Percentiles rank a stretch among this genome's conserved stretches.
These are phyloP conservation scores for Dasyurus viverrinus DNA, from an alignment of 2,113 vertebrate genomes.

Conservation along the genomic window DNA sequence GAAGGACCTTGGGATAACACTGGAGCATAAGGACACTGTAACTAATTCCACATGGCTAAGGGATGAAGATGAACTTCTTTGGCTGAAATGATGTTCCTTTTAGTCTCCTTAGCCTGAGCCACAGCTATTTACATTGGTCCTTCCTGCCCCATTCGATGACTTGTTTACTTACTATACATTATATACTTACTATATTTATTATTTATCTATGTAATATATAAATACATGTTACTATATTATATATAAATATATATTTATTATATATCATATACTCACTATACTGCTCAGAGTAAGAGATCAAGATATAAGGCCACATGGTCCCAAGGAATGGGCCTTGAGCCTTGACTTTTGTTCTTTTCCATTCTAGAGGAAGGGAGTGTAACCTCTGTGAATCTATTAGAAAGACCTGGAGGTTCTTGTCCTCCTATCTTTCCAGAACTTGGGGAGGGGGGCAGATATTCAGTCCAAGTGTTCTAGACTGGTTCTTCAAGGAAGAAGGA, in stretches of 20 bases:
- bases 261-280: too few species aligned
- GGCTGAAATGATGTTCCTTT: background rate
- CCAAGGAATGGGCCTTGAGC: background rate
- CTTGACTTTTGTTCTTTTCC: background rate
- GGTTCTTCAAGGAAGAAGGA: background rate
- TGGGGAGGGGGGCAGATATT: background rate
- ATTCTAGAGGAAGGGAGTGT: background rate
- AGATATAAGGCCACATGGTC: background rate
- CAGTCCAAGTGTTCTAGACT: background rate
- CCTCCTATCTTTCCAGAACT: background rate
- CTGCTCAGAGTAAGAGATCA: background rate
- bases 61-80: background rate
- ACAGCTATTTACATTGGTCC: background rate
- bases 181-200: too few species aligned
- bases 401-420: background rate
- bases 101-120: background rate
- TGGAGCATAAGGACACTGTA: background rate
- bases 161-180: background rate
- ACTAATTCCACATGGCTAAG: background rate
- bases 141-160: background rate
- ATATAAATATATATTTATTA: too few species aligned
- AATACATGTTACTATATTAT: too few species aligned
- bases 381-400: background rate
- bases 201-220: too few species aligned
- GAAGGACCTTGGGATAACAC: too few species aligned